Base-by-base conservation (phyloP, 2,113 vertebrate species). In the Cyrtonyx montezumae region DNA sequence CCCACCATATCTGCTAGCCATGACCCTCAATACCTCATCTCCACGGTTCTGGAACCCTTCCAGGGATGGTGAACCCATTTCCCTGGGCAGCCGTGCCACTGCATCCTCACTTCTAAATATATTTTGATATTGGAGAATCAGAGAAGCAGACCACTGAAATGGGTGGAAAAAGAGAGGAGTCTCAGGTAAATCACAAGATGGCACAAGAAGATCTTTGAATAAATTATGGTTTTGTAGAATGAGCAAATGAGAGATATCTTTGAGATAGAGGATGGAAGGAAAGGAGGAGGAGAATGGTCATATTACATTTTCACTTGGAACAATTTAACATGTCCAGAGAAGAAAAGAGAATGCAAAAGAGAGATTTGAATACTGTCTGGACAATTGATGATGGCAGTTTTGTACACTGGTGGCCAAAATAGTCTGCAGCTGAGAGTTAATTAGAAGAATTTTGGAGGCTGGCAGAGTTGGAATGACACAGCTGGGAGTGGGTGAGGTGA, bases 81-180 rank as follows among this genome's bases (percentile, higher is more conserved):
- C 51, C 26, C 26, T 28, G 51, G 51, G 51, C 51, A 53, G 14
- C 51, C 28, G 51, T 53, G 14, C 26, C 26, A 53, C 26, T 53
- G 51, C 51, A 53, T 2, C 26, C 26, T 26, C 26, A 3, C 51
- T 53, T 0, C 0, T 53, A 21, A 20, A 2, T 53, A 4, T 67
- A 15, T n/a, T 18, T 68, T 28, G 17, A 19, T 51, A n/a, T 30
- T 45, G 45, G 69, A 25, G n/a, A 40, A 37, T n/a, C 18, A n/a
- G 37, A 40, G 53, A 37, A 22, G 10, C 28, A 26, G 61, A 26
- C 6, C 8, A 36, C 36, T 58, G 68, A 12, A 34, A 56, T 20
- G 34, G 9, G 11, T 20, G 63, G 28, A 9, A 3, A 14, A 23
- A 28, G 22, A 20, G 20, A 25, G 17, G 43, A 43, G 36, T 9